Evolutionary conservation across 1,140 invertebrate species (phyloP).

Genomic region (Diachasmimorpha longicaudata): DNA sequence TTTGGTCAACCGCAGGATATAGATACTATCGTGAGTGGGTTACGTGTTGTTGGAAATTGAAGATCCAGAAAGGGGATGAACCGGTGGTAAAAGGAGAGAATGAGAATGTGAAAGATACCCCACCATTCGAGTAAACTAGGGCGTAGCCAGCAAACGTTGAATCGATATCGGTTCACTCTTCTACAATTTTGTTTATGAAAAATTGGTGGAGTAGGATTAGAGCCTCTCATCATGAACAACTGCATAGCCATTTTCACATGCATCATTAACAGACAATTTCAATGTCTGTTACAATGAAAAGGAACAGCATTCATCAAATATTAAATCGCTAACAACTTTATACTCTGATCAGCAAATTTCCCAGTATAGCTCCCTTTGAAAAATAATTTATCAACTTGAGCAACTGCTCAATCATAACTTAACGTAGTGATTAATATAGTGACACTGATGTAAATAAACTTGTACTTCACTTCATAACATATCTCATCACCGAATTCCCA

Average conservation of each 20-base stretch:
- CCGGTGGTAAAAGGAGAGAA: not conserved
- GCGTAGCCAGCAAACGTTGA: constrained; percentile 43
- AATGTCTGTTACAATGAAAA: too few species aligned
- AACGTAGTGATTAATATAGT: too few species aligned
- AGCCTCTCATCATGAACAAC: too few species aligned
- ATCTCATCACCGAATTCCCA: constrained; percentile 27
- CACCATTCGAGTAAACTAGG: constrained; percentile 39
- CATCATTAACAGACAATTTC: too few species aligned
- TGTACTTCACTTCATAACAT: constrained; percentile 48
- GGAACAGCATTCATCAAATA: too few species aligned
- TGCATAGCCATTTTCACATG: too few species aligned
- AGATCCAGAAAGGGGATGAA: not conserved
- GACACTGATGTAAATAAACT: too few species aligned
- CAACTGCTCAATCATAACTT: too few species aligned
- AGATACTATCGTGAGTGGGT: constrained; percentile 26
- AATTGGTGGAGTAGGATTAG: not conserved
- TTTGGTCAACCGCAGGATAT: constrained; percentile 39
- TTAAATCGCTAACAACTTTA: too few species aligned
- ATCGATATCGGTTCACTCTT: constrained; percentile 52
- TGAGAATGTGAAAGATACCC: not conserved
- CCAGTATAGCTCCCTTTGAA: too few species aligned
- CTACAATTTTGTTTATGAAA: constrained; percentile 46
- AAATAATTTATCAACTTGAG: too few species aligned
- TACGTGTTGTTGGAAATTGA: not conserved
- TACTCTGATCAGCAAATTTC: too few species aligned